These are phyloP conservation scores for Balanococcus diminutus DNA, from an alignment of 2,888 invertebrate genomes.

Conservation along the genomic window DNA sequence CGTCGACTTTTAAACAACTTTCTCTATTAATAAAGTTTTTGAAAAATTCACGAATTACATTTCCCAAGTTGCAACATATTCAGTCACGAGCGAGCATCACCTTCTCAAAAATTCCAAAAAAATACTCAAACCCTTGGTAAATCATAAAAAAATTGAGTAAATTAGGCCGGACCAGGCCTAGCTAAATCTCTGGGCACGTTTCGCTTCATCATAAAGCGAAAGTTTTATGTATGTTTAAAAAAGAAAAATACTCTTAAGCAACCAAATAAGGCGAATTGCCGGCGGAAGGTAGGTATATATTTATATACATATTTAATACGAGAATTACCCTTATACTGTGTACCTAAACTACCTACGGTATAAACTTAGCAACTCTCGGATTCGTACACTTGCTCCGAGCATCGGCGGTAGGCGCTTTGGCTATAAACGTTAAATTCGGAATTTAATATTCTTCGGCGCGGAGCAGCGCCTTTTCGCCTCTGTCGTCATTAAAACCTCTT, in stretches of 20 bases:
- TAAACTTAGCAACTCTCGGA: background rate
- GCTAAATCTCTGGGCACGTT: background rate
- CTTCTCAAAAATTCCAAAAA: background rate
- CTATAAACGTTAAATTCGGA: conserved; percentile 3
- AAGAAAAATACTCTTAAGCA: background rate
- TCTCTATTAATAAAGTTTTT: too few relatives aligned
- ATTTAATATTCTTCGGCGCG: conserved; percentile 7
- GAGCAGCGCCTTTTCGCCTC: background rate
- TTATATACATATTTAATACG: background rate
- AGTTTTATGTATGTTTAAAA: background rate
- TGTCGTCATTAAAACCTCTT: conserved; percentile 8
- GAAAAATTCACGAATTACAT: background rate
- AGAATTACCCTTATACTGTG: background rate
- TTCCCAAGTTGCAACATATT: background rate
- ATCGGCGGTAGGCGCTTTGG: background rate
- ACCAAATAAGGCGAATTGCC: background rate
- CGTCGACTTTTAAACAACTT: too few relatives aligned
- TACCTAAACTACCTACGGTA: background rate
- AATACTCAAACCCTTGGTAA: background rate
- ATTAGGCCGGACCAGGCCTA: too few relatives aligned
- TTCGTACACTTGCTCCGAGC: background rate
- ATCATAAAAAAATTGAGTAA: background rate
- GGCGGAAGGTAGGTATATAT: too few relatives aligned
- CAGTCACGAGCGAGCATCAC: background rate
- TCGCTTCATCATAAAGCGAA: background rate